Evolutionary conservation across 2,113 vertebrate genomes (phyloP).

Genomic region (Myiozetetes cayanensis): DNA sequence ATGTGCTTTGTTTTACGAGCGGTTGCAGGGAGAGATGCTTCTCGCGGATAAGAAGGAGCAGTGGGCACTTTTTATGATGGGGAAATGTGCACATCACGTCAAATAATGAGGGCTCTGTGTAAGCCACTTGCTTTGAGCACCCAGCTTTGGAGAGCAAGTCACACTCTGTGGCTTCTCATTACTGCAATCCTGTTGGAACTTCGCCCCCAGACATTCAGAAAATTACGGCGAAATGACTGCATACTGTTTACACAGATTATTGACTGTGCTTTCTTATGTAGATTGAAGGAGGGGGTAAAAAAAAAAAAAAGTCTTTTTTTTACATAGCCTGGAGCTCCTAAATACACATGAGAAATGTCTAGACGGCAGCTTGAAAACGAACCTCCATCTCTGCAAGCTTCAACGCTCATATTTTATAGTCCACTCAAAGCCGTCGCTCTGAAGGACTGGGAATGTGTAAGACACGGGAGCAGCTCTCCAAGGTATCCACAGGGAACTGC

Average conservation of each 20-base stretch:
- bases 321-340: background rate
- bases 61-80: background rate
- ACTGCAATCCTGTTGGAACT: slow-evolving; percentile 18
- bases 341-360: slow-evolving; percentile 1
- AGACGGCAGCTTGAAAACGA: slow-evolving; percentile 10
- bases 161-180: slow-evolving; percentile 31
- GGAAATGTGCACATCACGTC: background rate
- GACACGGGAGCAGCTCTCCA: background rate
- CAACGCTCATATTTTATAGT: background rate
- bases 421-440: background rate
- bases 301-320: background rate
- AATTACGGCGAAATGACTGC: background rate
- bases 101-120: background rate
- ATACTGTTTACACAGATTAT: slow-evolving; percentile 44
- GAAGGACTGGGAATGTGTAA: background rate
- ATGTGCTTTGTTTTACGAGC: background rate
- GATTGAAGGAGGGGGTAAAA: background rate
- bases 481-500: background rate
- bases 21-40: background rate
- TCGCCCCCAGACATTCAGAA: slow-evolving; percentile 1
- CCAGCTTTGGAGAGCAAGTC: slow-evolving; percentile 2
- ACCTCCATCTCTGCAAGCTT: background rate
- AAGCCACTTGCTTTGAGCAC: background rate
- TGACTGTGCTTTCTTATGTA: background rate
- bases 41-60: background rate